Evolutionary conservation across 2,888 invertebrate species (phyloP), one percentile per base, ranked within the genome.

Genomic region (Eurytoma californica): DNA sequence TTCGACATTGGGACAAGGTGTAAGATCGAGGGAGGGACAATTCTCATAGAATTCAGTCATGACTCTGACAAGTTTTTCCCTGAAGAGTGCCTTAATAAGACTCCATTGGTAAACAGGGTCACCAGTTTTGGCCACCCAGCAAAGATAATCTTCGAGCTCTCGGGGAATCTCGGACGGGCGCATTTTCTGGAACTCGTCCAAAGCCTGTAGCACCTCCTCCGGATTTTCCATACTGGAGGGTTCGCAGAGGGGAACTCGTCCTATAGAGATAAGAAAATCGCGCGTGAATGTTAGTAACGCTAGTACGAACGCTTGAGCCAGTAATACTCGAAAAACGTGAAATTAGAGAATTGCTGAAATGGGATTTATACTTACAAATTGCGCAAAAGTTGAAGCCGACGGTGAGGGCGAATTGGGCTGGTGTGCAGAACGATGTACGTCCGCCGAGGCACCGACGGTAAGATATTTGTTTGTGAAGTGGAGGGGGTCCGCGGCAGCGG

Each of bases 21-120:
- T 94, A 82, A 96, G 94, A 86, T 97, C 97, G 83, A 94, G 91
- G 0, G 91, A 90, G 73, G 95, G 94, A 67, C 95, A 94, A 53
- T 94, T 94, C 90, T 96, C 96, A 87, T 96, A 94, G 87, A 97
- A 97, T 85, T 97, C 95, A 51, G 95, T 95, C 86, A 98, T 96
- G 61, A 97, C 97, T 85, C 93, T 94, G 58, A 96, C 92, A 60
- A 98, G 92, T 90, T 98, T 98, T 88, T 96, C 95, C 83, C 96
- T 94, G 90, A 98, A 96, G 84, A 98, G 93, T 88, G 95, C 94
- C 91, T 97, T 97, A 69, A 98, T 93, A 83, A 95, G 92, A 63
- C 95, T 92, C 98, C 98, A 98, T 87, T 97, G 97, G 89, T 97
- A 98, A 83, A 98, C 94, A 55, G 97, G 97, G 91, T 98, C 97